phyloP scores from a whole-genome alignment of 1,140 invertebrate species.

The Varroa destructor region DNA sequence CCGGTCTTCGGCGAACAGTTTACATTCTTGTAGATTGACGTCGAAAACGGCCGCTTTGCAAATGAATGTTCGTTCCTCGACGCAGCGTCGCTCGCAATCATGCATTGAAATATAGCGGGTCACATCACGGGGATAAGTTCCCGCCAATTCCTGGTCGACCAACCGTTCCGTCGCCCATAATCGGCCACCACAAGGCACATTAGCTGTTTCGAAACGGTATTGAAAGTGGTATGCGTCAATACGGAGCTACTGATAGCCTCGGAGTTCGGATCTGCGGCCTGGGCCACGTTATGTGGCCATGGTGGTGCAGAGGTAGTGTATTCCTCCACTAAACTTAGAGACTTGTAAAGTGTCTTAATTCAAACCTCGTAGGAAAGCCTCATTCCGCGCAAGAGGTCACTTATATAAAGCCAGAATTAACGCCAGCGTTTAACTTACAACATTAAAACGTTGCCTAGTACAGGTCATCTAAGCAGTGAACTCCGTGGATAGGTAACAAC shows the following conservation, averaged over 20 bases:
- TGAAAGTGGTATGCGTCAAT: neutral
- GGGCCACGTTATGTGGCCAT: neutral
- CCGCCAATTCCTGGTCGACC: constrained; percentile 41
- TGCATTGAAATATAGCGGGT: constrained; percentile 39
- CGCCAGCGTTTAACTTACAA: too few relatives aligned
- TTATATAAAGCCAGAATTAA: too few relatives aligned
- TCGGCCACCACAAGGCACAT: constrained; percentile 33
- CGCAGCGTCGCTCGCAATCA: constrained; percentile 43
- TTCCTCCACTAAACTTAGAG: too few relatives aligned
- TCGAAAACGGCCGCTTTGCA: constrained; percentile 45
- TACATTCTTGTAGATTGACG: constrained; percentile 41
- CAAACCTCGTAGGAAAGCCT: too few relatives aligned
- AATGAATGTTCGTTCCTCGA: constrained; percentile 42
- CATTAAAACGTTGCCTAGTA: too few relatives aligned
- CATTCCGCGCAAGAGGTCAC: too few relatives aligned
- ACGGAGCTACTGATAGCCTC: neutral
- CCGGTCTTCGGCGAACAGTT: constrained; percentile 42
- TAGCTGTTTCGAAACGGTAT: neutral
- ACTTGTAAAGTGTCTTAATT: too few relatives aligned
- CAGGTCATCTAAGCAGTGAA: too few relatives aligned
- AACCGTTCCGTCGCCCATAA: constrained; percentile 44
- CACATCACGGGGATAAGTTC: constrained; percentile 37
- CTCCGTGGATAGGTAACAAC: too few relatives aligned
- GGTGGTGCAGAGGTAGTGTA: too few relatives aligned
- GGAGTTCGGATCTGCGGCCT: neutral